phyloP scores from a whole-genome alignment of 2,888 invertebrate species.

The Tupiocoris notatus region DNA sequence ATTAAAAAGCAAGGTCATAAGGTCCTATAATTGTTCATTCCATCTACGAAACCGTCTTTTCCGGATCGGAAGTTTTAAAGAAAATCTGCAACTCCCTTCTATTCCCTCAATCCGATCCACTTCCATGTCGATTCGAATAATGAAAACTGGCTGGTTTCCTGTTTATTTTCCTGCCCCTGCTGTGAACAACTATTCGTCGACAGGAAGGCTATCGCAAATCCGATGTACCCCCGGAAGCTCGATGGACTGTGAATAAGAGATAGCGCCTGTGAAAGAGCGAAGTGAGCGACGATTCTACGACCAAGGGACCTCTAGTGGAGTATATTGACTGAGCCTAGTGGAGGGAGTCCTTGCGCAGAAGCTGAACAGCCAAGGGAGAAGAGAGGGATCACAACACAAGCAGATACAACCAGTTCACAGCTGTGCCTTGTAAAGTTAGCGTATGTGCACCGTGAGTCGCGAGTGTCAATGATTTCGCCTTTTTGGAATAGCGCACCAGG shows the following conservation, averaged over 20 bases:
- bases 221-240: neutral
- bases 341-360: constrained; percentile 38
- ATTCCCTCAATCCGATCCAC: neutral
- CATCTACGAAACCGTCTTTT: too few species aligned
- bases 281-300: neutral
- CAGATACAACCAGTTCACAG: constrained; percentile 40
- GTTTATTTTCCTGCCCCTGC: neutral
- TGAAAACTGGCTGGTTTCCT: neutral
- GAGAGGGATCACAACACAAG: constrained; percentile 2
- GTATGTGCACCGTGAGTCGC: constrained; percentile 16
- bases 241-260: neutral
- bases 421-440: constrained; percentile 42
- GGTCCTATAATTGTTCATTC: too few species aligned
- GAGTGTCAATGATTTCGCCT: constrained; percentile 39
- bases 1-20: too few species aligned
- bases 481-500: constrained; percentile 41
- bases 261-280: neutral
- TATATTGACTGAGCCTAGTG: constrained; percentile 17
- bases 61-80: too few species aligned
- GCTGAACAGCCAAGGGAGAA: neutral
- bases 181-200: neutral
- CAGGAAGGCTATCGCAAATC: neutral
- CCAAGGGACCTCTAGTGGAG: neutral
- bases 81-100: too few species aligned
- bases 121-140: neutral